Conservation (phyloP, 2,797 vertebrate genomes). For the Chiloscyllium punctatum region DNA sequence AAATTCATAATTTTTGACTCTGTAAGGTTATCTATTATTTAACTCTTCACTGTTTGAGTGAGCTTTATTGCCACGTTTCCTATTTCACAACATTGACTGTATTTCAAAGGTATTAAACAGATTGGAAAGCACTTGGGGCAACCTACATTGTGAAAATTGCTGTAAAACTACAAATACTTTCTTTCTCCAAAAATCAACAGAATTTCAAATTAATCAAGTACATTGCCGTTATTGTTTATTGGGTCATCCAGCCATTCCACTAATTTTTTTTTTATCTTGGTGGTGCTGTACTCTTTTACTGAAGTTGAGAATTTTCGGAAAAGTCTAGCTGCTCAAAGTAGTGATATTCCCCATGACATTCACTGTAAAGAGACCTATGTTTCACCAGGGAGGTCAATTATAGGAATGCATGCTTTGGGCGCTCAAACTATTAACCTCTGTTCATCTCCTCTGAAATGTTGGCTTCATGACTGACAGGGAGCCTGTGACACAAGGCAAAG, state of each 20-base stretch:
- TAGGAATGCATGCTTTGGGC: constrained; percentile 12
- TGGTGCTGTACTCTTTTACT: not conserved
- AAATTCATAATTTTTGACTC: no score
- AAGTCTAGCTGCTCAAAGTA: not conserved
- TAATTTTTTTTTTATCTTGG: not conserved
- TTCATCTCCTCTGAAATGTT: not conserved
- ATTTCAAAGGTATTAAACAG: not conserved
- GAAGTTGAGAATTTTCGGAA: not conserved
- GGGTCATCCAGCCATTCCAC: not conserved
- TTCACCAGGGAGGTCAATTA: not conserved
- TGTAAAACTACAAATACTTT: not conserved
- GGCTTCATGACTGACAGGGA: not conserved
- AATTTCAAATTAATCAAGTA: not conserved
- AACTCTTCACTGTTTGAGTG: not conserved
- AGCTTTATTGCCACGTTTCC: not conserved
- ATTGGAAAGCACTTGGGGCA: not conserved
- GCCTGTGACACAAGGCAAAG: not conserved
- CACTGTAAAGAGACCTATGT: not conserved
- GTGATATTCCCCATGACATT: not conserved
- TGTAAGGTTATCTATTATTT: not conserved
- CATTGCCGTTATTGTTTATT: not conserved
- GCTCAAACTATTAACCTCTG: not conserved
- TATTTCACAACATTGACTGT: not conserved
- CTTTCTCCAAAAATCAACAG: not conserved
- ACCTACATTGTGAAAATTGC: not conserved